These are phyloP conservation scores for Amblyjoppa fuscipennis DNA, from an alignment of 2,888 invertebrate species.

Conservation along the genomic window DNA sequence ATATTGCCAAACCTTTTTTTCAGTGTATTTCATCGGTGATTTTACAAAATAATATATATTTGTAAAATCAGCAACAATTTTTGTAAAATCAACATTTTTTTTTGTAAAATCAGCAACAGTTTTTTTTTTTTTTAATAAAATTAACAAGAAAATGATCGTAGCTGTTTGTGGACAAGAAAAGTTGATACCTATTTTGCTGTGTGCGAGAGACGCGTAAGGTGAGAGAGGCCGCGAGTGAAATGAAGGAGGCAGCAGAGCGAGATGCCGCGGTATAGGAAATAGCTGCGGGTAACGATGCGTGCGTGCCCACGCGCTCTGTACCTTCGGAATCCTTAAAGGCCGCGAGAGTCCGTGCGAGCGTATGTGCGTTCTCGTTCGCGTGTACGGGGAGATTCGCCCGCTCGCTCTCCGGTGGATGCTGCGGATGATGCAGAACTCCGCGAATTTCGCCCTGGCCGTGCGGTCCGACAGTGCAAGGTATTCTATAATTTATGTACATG, in stretches of 20 bases:
- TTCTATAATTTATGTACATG: conserved; percentile 36
- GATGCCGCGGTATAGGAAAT: conserved; percentile 18
- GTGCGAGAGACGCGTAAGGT: conserved; percentile 1
- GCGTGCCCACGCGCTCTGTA: conserved; percentile 42
- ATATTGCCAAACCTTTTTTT: too few relatives aligned
- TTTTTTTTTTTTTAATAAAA: too few relatives aligned
- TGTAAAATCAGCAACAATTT: too few relatives aligned
- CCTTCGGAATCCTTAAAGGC: conserved; percentile 36
- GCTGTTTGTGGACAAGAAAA: too few relatives aligned
- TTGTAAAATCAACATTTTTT: too few relatives aligned
- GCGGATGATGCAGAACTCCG: conserved; percentile 18
- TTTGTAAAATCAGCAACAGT: too few relatives aligned
- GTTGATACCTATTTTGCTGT: too few relatives aligned
- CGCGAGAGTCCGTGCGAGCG: not conserved
- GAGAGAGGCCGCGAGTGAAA: not conserved
- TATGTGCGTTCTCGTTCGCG: not conserved
- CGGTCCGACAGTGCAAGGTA: not conserved
- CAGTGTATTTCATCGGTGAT: too few relatives aligned
- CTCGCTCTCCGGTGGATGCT: conserved; percentile 12
- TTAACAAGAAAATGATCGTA: not conserved
- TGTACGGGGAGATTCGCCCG: conserved; percentile 22
- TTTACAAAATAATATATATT: too few relatives aligned
- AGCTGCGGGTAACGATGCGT: conserved; percentile 25
- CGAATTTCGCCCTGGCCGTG: conserved; percentile 18
- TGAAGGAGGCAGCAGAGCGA: not conserved